Percentiles rank a stretch among this genome's conserved stretches.
Conservation (phyloP, 2,888 invertebrate species). For the Pegoplata infirma region DNA sequence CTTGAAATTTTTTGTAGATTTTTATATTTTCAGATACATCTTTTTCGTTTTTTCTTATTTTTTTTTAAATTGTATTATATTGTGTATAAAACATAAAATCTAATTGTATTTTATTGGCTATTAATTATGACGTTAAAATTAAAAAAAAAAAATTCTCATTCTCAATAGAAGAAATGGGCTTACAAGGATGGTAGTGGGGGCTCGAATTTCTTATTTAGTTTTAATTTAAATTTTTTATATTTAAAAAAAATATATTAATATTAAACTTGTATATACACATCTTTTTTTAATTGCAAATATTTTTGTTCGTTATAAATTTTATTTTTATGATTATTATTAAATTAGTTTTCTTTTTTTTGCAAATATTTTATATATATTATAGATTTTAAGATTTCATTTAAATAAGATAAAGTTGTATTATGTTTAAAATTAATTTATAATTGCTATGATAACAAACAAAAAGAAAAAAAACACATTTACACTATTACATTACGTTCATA, state of each 20-base stretch:
- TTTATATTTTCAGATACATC: too few relatives aligned
- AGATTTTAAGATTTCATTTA: constrained; percentile 56
- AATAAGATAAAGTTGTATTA: constrained; percentile 58
- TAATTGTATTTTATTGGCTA: background rate
- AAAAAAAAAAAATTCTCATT: constrained; percentile 32
- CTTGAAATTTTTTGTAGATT: too few relatives aligned
- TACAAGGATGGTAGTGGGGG: constrained; percentile 12
- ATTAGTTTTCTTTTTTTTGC: constrained; percentile 30
- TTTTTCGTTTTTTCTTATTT: too few relatives aligned
- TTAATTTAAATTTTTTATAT: constrained; percentile 3
- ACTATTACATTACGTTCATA: constrained; percentile 55
- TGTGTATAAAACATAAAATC: background rate
- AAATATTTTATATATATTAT: constrained; percentile 55
- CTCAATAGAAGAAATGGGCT: constrained; percentile 18
- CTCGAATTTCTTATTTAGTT: constrained; percentile 40
- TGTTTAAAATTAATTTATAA: constrained; percentile 54
- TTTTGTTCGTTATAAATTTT: constrained; percentile 50
- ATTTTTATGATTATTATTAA: constrained; percentile 40
- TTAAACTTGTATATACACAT: constrained; percentile 55
- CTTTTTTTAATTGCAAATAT: constrained; percentile 44
- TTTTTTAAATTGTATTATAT: background rate
- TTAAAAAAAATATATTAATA: constrained; percentile 18
- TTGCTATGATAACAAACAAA: constrained; percentile 53
- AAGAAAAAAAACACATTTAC: constrained; percentile 52
- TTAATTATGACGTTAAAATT: background rate